Base-by-base conservation (phyloP, 2,888 invertebrate species). In the Acanthoscelides obtectus region DNA sequence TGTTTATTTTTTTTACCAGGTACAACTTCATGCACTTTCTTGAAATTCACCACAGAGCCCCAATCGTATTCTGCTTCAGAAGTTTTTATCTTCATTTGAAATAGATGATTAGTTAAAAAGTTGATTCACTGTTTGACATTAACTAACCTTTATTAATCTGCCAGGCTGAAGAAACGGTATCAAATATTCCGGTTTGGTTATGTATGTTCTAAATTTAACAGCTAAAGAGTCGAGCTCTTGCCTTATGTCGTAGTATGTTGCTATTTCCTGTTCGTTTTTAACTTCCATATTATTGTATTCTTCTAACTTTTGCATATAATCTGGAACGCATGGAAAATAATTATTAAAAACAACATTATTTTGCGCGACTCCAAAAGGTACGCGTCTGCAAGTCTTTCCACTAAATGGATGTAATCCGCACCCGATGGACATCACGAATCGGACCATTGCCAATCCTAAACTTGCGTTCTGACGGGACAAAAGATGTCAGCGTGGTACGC, bases 111-210 rank as follows among this genome's bases (percentile, higher is more conserved):
- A 3, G 12, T 45, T 45, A 3, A 3, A 21, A 27, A 20, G 3
- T 21, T 69, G 22, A 70, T 67, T 19, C 17, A 66, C 20, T 66
- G 2, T 20, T 6, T 4, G 20, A 22, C 3, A 68, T 20, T 64
- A 67, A 81, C 82, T 80, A 83, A 98, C 96, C 87, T 96, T 95
- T 19, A 99, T 89, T 79, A 99, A 88, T 80, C 99, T 88, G 0
- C 99, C 99, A 0, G 97, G 95, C 83, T 98, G 96, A 72, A 99
- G 86, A 87, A 98, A 99, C 0, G 98, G 98, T 75, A 97, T 89
- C 25, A 99, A 86, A 85, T 97, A 94, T 82, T 94, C 91, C 0
- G 98, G 95, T 80, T 92, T 92, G 0, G 94, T 95, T 75, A 98
- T 89, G 84, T 90, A 96, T 0, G 88, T 86, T 25, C 94, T 88